Conservation (phyloP, 2,113 vertebrate genomes). For the Mustela nigripes region DNA sequence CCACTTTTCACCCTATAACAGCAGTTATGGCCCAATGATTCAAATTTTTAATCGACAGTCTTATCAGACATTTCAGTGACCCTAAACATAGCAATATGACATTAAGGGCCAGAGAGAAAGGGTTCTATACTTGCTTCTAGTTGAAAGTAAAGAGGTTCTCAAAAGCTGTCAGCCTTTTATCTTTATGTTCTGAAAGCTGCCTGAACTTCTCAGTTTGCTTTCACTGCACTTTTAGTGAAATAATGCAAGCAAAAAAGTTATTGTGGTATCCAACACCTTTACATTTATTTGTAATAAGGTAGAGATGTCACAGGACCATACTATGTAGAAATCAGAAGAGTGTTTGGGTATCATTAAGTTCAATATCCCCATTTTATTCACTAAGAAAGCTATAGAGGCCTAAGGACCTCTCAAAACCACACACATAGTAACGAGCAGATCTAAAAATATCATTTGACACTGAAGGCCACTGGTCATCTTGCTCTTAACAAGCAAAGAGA, state of each 20-base stretch:
- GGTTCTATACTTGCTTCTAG: background rate
- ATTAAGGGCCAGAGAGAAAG: background rate
- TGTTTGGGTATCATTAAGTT: background rate
- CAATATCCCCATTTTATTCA: background rate
- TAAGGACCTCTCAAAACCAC: background rate
- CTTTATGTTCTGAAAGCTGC: conserved; percentile 34
- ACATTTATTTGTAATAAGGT: conserved; percentile 38
- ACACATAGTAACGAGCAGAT: background rate
- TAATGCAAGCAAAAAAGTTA: conserved; percentile 52
- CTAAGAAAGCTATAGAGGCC: background rate
- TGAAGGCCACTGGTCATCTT: background rate
- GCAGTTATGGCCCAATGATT: background rate
- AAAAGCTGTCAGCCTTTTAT: conserved; percentile 46
- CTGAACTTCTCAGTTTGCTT: conserved; percentile 55
- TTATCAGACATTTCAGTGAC: conserved; percentile 8
- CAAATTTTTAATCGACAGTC: conserved; percentile 17
- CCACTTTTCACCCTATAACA: background rate
- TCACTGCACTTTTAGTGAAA: conserved; percentile 50
- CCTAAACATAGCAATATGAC: conserved; percentile 1
- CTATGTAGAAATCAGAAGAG: background rate
- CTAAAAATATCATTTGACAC: background rate
- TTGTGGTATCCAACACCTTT: background rate
- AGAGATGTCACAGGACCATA: conserved; percentile 20
- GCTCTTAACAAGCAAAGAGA: background rate
- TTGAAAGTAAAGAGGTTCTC: conserved; percentile 47